These are phyloP conservation scores for Pentamera pediparva DNA, from an alignment of 53 echinoderm and acorn worm species.

Conservation along the genomic window DNA sequence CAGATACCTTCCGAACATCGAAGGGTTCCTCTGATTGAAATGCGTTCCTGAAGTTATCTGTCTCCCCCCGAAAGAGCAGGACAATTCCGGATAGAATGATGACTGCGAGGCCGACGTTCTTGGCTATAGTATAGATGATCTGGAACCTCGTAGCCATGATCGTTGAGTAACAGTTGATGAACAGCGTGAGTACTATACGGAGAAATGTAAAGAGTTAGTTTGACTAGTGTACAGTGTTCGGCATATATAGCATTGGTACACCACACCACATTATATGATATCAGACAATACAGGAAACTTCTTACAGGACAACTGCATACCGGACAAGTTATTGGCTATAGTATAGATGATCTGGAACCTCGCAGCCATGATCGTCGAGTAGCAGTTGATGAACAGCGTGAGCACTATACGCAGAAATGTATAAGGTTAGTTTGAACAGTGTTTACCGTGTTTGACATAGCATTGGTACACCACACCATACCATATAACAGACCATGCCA, in stretches of 20 bases:
- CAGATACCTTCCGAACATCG: constrained; percentile 20
- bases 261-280: too few species aligned
- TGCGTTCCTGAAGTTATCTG: constrained; percentile 65
- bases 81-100: constrained; percentile 33
- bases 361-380: constrained; percentile 15
- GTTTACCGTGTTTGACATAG: too few species aligned
- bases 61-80: constrained; percentile 30
- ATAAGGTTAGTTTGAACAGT: too few species aligned
- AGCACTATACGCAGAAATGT: too few species aligned
- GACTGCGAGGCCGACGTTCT: constrained; percentile 32
- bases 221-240: too few species aligned
- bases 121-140: constrained; percentile 28
- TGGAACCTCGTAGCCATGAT: constrained; percentile 14
- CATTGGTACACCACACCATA: too few species aligned
- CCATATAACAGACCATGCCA: too few species aligned
- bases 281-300: too few species aligned
- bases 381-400: constrained; percentile 4
- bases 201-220: too few species aligned
- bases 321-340: constrained; percentile 31
- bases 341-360: constrained; percentile 20
- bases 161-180: constrained; percentile 18
- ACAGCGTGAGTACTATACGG: constrained; percentile 2
- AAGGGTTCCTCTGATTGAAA: constrained; percentile 8
- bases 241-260: too few species aligned
- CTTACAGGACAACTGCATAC: too few species aligned